Evolutionary conservation across 2,797 vertebrate genomes (phyloP), one percentile per base, ranked within the genome.

Genomic region (Halcyon badia): DNA sequence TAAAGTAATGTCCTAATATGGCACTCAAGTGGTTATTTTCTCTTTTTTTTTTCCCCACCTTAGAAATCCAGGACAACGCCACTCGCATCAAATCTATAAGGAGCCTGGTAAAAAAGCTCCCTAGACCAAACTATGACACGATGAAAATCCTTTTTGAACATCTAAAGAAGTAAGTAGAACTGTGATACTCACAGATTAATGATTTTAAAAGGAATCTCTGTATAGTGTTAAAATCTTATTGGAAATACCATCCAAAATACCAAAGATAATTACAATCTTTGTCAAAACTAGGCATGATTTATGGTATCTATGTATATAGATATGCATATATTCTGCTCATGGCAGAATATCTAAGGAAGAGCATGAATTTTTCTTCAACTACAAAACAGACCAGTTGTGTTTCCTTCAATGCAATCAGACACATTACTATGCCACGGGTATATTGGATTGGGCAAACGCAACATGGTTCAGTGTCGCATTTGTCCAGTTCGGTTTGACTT

Each of bases 131-230:
- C 98, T 98, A 98, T 24, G 98, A 99, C 96, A 99, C 99, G 70
- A 99, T 99, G 99, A 99, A 98, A 97, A 82, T 98, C 62, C 98
- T 99, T 76, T 99, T 99, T 97, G 97, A 97, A 80, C 99, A 99
- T 90, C 98, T 99, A 85, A 98, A 98, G 87, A 99, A 98, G 99
- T 99, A 98, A 98, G 98, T 98, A 93, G 48, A 91, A 57, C 70
- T 2, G 0, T 31, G 33, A 30, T 57, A 58, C 15, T 54, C 52
- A 56, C 17, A 37, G 64, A 77, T 48, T 3, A 3, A 41, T 56
- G 60, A 60, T 83, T 89, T 65, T 76, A 28, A 83, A 49, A 83
- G 25, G 22, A 83, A 62, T 65, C 0, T 0, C 16, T 48, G 16
- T 39, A 33, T 9, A 2, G 26, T 64, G 37, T 41, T 60, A 58